Conservation (phyloP, 2,797 vertebrate genomes). For the Danionella dracula region DNA sequence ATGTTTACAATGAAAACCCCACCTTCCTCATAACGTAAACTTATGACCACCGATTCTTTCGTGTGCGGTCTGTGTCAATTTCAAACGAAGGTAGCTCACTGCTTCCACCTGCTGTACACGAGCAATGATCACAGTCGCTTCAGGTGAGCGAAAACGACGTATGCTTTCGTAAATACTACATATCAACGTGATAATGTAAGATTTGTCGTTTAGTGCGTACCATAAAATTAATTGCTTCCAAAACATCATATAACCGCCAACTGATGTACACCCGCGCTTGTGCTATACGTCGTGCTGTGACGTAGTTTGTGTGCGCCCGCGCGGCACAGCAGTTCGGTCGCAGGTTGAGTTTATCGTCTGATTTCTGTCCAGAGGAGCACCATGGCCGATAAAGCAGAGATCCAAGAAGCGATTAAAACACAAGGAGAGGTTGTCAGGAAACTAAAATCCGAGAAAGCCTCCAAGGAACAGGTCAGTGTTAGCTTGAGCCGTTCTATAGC, state of each 20-base stretch:
- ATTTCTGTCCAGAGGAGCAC: constrained; percentile 4
- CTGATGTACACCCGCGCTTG: neutral
- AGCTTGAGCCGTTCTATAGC: neutral
- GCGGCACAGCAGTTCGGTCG: neutral
- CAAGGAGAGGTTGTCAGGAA: constrained; percentile 74
- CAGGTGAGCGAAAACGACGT: too few species aligned
- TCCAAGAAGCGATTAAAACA: constrained; percentile 70
- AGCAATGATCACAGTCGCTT: too few species aligned
- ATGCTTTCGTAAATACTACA: too few species aligned
- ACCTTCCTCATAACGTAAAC: constrained; percentile 3
- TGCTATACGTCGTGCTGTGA: neutral
- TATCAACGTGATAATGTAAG: too few species aligned
- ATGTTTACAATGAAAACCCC: constrained; percentile 7
- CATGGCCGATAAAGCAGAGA: constrained; percentile 66
- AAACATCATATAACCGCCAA: too few species aligned
- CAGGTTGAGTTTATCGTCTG: neutral
- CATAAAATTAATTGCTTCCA: too few species aligned
- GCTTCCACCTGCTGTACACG: neutral
- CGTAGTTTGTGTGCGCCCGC: constrained; percentile 10
- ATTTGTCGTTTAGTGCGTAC: too few species aligned
- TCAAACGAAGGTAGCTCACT: neutral
- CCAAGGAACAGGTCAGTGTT: constrained; percentile 70
- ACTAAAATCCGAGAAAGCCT: constrained; percentile 70
- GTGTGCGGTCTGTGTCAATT: neutral
- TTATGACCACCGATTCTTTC: neutral